These are phyloP conservation scores for Agelastica alni DNA, from an alignment of 2,888 invertebrate genomes.

Conservation along the genomic window DNA sequence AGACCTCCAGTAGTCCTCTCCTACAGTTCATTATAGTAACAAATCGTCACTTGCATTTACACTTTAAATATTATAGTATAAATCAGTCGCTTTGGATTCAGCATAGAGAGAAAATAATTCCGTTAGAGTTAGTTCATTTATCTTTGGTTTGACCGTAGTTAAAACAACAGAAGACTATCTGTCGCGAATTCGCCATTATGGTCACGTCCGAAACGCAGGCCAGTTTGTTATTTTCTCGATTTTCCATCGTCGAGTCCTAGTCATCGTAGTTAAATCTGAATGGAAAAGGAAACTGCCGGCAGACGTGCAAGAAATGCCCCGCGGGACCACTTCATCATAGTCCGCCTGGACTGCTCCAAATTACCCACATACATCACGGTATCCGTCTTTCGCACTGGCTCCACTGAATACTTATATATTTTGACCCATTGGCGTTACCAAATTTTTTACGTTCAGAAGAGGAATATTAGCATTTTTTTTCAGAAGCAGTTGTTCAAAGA, in stretches of 20 bases:
- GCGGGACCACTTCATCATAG: constrained; percentile 51
- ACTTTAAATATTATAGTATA: too few species aligned
- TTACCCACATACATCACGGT: constrained; percentile 52
- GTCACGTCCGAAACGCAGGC: constrained; percentile 22
- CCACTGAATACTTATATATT: constrained; percentile 41
- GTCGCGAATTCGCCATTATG: constrained; percentile 21
- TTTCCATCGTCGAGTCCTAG: constrained; percentile 36
- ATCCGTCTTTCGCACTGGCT: constrained; percentile 44
- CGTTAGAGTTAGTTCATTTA: too few species aligned
- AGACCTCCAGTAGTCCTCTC: too few species aligned
- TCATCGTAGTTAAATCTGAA: constrained; percentile 34
- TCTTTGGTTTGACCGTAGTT: neutral
- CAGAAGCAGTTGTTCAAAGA: too few species aligned
- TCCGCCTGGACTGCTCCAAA: constrained; percentile 50
- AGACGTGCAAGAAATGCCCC: constrained; percentile 45
- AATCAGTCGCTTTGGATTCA: too few species aligned
- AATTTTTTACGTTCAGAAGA: constrained; percentile 7
- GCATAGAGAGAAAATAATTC: too few species aligned
- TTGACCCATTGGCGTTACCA: constrained; percentile 8
- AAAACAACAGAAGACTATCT: constrained; percentile 18
- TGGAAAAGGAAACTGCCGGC: constrained; percentile 38
- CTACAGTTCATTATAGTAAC: too few species aligned
- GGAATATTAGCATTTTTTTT: too few species aligned
- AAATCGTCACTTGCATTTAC: too few species aligned
- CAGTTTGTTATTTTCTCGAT: constrained; percentile 29